A percentile compares a stretch with the other conserved stretches of the same genome.
Evolutionary conservation across 1,140 invertebrate species (phyloP).

Genomic region (Ostrea edulis): DNA sequence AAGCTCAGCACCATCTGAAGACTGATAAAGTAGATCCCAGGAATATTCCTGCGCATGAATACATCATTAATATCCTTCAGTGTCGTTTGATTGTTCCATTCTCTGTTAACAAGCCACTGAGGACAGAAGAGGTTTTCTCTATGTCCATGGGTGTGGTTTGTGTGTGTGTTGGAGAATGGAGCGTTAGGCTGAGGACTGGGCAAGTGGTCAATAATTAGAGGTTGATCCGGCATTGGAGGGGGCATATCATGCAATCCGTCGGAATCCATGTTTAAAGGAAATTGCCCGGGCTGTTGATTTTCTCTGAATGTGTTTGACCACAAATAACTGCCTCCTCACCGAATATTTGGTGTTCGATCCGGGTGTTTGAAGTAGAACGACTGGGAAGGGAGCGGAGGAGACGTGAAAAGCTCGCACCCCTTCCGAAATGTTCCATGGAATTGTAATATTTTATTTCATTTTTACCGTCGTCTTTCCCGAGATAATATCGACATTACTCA

Average conservation of each 20-base stretch:
- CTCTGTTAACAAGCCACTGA: conserved; percentile 39
- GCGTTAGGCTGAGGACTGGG: background rate
- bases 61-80: conserved; percentile 59
- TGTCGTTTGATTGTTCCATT: conserved; percentile 41
- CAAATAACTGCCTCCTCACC: too few relatives aligned
- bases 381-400: too few relatives aligned
- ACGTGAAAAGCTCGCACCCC: too few relatives aligned
- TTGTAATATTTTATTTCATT: background rate
- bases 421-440: too few relatives aligned
- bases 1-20: conserved; percentile 65
- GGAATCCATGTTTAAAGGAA: background rate
- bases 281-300: background rate
- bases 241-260: conserved; percentile 28
- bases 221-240: background rate
- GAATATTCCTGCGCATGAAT: conserved; percentile 59
- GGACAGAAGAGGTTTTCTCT: conserved; percentile 26
- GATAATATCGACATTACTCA: background rate
- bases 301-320: too few relatives aligned
- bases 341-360: too few relatives aligned
- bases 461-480: background rate
- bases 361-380: too few relatives aligned
- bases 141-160: conserved; percentile 12
- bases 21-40: conserved; percentile 60
- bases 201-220: background rate
- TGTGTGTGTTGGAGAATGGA: background rate